These are phyloP conservation scores for Steromphala cineraria DNA, from an alignment of 2,888 invertebrate species.

Conservation along the genomic window DNA sequence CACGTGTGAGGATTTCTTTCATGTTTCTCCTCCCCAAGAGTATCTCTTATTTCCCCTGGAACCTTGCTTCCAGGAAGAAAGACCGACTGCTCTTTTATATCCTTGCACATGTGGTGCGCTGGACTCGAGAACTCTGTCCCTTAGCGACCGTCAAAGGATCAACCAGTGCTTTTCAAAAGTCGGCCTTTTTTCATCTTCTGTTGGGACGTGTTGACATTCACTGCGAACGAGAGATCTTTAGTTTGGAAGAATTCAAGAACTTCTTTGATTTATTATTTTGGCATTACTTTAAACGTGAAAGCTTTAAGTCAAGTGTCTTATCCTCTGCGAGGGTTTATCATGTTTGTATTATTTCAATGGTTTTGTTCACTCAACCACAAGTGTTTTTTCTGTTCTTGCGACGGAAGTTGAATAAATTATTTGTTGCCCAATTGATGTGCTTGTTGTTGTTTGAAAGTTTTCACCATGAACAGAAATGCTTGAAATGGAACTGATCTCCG, in stretches of 20 bases:
- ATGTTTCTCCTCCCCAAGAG: conserved; percentile 7
- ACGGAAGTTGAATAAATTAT: conserved; percentile 17
- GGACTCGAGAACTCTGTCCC: neutral
- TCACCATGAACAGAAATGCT: no score
- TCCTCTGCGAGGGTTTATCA: neutral
- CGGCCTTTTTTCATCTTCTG: neutral
- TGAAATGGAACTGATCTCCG: no score
- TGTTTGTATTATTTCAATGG: neutral
- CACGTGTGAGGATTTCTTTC: conserved; percentile 13
- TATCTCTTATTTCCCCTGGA: neutral
- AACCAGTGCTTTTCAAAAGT: neutral
- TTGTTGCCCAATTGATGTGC: neutral
- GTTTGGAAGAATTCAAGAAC: neutral
- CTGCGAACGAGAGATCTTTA: neutral
- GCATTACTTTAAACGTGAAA: no score
- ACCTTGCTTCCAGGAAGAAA: neutral
- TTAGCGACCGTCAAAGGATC: neutral
- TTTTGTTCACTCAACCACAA: conserved; percentile 14
- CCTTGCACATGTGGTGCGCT: neutral
- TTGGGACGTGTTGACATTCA: neutral
- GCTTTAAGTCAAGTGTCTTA: no score
- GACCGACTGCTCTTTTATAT: neutral
- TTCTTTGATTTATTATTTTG: neutral
- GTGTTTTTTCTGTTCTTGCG: conserved; percentile 5
- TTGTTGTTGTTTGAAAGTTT: no score